phyloP scores from a whole-genome alignment of 2,888 invertebrate species.

The Agonopterix heracliana region DNA sequence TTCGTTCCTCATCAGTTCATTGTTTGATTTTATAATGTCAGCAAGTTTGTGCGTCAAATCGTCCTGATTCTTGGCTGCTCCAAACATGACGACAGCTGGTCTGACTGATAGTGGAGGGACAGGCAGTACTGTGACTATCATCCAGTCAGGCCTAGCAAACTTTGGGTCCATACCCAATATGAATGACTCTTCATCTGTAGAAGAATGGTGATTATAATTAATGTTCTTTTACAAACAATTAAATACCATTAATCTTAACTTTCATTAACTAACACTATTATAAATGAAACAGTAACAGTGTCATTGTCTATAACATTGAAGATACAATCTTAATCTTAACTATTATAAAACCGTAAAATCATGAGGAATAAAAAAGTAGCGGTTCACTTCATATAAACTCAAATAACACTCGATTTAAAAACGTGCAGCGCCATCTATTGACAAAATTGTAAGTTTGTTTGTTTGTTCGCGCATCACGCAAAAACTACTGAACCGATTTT shows the following conservation, averaged over 20 bases:
- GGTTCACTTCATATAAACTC: no score
- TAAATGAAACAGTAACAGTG: neutral
- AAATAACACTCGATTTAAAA: no score
- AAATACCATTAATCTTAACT: neutral
- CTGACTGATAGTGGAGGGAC: constrained; percentile 97
- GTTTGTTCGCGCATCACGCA: no score
- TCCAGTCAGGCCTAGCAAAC: constrained; percentile 99
- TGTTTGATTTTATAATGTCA: constrained; percentile 98
- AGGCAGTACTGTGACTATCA: constrained; percentile 97
- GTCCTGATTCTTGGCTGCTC: constrained; percentile 99
- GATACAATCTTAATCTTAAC: no score
- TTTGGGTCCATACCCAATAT: constrained; percentile 98
- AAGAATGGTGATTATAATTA: neutral
- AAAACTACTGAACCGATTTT: no score
- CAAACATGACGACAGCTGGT: constrained; percentile 99
- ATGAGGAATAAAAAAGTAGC: no score
- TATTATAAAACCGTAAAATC: no score
- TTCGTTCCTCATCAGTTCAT: constrained; percentile 96
- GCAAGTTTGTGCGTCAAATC: constrained; percentile 99
- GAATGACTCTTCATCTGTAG: constrained; percentile 93
- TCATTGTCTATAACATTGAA: no score
- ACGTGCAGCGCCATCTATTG: no score
- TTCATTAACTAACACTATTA: neutral
- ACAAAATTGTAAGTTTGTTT: no score
- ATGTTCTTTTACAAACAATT: no score